A percentile compares a stretch with the other conserved stretches of the same genome.
These are phyloP conservation scores for Epinotia demarniana DNA, from an alignment of 2,888 invertebrate genomes.

Conservation along the genomic window DNA sequence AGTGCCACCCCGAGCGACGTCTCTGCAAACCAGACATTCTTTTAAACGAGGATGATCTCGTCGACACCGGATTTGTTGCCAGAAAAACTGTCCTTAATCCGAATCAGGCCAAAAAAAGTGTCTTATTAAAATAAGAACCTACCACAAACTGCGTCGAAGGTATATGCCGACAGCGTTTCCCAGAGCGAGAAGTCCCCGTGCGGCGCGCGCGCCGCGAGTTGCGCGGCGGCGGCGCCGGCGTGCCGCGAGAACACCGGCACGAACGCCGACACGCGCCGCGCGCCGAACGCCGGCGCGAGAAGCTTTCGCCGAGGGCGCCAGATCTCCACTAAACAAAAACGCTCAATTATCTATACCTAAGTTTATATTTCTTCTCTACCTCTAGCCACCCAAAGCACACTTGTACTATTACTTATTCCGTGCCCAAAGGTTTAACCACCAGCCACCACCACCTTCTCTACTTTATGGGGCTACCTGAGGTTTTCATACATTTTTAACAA, in stretches of 20 bases:
- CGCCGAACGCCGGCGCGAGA: constrained; percentile 34
- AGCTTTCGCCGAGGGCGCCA: constrained; percentile 20
- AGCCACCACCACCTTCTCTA: too few relatives aligned
- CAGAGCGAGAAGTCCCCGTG: constrained; percentile 19
- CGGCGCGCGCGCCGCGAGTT: constrained; percentile 28
- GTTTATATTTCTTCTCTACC: too few relatives aligned
- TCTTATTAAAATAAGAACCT: background rate
- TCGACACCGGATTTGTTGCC: too few relatives aligned
- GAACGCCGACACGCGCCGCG: constrained; percentile 63
- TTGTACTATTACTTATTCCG: too few relatives aligned
- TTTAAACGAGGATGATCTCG: too few relatives aligned
- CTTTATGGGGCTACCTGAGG: too few relatives aligned
- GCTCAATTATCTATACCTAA: too few relatives aligned
- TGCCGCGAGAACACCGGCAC: constrained; percentile 7
- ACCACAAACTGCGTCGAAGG: constrained; percentile 24
- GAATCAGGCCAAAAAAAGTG: too few relatives aligned
- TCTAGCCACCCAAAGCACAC: too few relatives aligned
- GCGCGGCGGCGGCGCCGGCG: constrained; percentile 36
- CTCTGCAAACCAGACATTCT: background rate
- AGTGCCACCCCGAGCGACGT: constrained; percentile 6
- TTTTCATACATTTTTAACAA: too few relatives aligned
- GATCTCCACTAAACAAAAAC: background rate
- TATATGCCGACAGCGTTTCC: constrained; percentile 3
- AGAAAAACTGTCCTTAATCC: too few relatives aligned
- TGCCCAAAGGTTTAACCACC: too few relatives aligned